A percentile compares a stretch with the other conserved stretches of the same genome.
phyloP scores from a whole-genome alignment of 2,797 vertebrate genomes.

The Moxostoma hubbsi region DNA sequence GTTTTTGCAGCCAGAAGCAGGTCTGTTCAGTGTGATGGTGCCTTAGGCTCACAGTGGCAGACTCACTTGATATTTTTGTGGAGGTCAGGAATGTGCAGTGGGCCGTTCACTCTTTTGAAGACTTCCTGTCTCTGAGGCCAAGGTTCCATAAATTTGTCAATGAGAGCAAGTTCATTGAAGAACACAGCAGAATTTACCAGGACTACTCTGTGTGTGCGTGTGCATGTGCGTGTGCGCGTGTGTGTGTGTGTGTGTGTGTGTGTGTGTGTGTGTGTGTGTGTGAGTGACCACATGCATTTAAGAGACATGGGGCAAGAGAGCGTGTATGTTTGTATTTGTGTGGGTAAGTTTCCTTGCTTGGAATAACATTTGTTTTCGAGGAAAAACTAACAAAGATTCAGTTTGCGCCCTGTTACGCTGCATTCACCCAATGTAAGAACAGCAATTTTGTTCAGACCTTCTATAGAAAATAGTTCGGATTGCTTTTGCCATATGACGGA shows the following conservation, averaged over 20 bases:
- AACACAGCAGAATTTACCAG: constrained; percentile 72
- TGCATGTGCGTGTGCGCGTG: background rate
- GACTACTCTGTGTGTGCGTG: constrained; percentile 66
- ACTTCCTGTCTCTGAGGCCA: constrained; percentile 76
- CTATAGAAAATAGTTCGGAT: constrained; percentile 35
- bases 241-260: constrained; percentile 12
- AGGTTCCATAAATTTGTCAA: constrained; percentile 77
- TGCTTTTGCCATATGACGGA: constrained; percentile 51
- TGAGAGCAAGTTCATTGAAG: constrained; percentile 79
- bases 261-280: constrained; percentile 7
- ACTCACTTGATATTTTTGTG: constrained; percentile 50
- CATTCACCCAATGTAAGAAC: constrained; percentile 58
- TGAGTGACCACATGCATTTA: constrained; percentile 6
- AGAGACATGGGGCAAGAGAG: background rate
- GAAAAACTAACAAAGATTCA: constrained; percentile 67
- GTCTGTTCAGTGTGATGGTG: constrained; percentile 24
- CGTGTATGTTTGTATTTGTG: constrained; percentile 42
- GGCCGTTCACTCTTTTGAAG: constrained; percentile 75
- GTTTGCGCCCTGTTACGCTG: constrained; percentile 59
- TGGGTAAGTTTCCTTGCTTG: constrained; percentile 57
- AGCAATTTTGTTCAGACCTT: constrained; percentile 58
- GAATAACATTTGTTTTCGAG: constrained; percentile 69
- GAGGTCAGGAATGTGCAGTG: constrained; percentile 69
- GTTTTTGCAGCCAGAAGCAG: constrained; percentile 19
- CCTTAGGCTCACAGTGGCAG: constrained; percentile 35